A percentile compares a stretch with the other conserved stretches of the same genome.
Evolutionary conservation across 2,797 vertebrate species (phyloP).

Genomic region (Melanotaenia maccullochi): DNA sequence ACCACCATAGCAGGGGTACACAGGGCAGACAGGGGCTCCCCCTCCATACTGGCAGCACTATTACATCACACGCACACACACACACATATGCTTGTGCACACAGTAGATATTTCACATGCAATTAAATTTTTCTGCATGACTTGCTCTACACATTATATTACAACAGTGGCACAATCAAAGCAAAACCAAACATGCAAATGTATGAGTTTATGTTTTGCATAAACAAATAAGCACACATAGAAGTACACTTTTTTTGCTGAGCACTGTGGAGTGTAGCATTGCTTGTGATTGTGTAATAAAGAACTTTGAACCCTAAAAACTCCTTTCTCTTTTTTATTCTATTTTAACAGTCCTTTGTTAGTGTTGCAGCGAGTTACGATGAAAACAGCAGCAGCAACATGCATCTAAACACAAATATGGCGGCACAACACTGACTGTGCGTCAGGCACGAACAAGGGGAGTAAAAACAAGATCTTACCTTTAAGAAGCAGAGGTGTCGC

Average conservation of each 20-base stretch:
- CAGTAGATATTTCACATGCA: constrained; percentile 13
- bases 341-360: too few relatives aligned
- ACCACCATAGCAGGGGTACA: constrained; percentile 84
- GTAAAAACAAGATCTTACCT: not conserved
- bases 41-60: constrained; percentile 61
- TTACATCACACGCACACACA: constrained; percentile 5
- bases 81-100: constrained; percentile 15
- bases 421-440: too few relatives aligned
- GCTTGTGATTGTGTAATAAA: not conserved
- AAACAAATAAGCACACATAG: not conserved
- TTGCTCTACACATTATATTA: not conserved
- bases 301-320: constrained; percentile 25
- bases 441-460: not conserved
- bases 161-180: not conserved
- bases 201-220: not conserved
- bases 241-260: not conserved
- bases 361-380: not conserved
- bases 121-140: constrained; percentile 60
- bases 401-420: not conserved
- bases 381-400: not conserved
- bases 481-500: accelerated
- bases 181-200: not conserved
- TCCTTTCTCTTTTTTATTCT: not conserved
- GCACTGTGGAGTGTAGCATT: not conserved
- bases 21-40: constrained; percentile 62